phyloP scores from a whole-genome alignment of 2,888 invertebrate species.

The Strigamia transsilvanica region DNA sequence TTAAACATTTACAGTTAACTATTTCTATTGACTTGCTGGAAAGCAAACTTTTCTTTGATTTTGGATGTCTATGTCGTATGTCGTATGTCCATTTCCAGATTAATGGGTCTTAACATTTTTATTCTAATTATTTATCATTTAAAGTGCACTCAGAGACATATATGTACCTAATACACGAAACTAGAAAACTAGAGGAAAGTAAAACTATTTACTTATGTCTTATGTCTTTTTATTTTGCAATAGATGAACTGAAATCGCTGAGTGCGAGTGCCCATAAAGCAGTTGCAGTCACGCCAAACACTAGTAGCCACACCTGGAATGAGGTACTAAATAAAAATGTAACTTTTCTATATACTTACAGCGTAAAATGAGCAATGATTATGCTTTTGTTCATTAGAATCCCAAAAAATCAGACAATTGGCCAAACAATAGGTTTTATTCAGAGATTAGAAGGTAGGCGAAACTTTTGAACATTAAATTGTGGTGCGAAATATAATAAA shows the following conservation, averaged over 20 bases:
- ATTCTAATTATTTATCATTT: too few species aligned
- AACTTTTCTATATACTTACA: not conserved
- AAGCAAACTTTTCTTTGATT: too few species aligned
- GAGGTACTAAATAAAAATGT: not conserved
- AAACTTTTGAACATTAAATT: not conserved
- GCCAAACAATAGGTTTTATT: conserved; percentile 4
- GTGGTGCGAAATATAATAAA: too few species aligned
- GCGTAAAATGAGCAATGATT: not conserved
- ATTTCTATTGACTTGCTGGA: too few species aligned
- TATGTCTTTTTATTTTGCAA: not conserved
- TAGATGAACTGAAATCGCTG: not conserved
- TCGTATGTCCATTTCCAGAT: too few species aligned
- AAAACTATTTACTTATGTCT: too few species aligned
- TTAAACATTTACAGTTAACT: too few species aligned
- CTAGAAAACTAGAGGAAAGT: too few species aligned
- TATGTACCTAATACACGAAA: too few species aligned
- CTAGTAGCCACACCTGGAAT: not conserved
- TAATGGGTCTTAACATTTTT: too few species aligned
- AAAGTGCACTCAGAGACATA: too few species aligned
- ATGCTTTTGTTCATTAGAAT: not conserved
- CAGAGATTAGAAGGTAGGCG: conserved; percentile 4
- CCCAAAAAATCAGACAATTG: not conserved
- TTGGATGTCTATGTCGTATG: too few species aligned
- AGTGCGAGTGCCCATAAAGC: not conserved
- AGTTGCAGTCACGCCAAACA: not conserved